These are phyloP conservation scores for Vanessa tameamea DNA, from an alignment of 1,140 invertebrate species.

Conservation along the genomic window DNA sequence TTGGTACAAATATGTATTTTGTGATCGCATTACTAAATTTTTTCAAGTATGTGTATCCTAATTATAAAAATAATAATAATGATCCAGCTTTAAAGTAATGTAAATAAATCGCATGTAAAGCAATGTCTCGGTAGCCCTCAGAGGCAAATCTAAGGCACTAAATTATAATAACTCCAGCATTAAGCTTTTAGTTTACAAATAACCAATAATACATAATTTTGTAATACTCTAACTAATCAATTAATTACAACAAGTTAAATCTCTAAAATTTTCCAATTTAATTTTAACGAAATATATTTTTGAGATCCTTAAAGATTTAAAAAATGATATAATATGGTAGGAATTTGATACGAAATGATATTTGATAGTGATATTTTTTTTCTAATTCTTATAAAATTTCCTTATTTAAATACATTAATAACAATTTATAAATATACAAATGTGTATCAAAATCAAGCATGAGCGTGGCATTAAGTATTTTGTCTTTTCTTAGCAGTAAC, in stretches of 20 bases:
- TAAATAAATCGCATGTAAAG: background rate
- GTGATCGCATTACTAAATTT: background rate
- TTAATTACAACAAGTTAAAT: constrained; percentile 30
- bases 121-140: background rate
- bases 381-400: constrained; percentile 16
- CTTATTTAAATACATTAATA: constrained; percentile 3
- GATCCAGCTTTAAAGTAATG: background rate
- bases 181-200: background rate
- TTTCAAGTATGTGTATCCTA: background rate
- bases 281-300: constrained; percentile 14
- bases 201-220: background rate
- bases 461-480: background rate
- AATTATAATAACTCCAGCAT: background rate
- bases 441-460: constrained; percentile 24
- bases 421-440: constrained; percentile 34
- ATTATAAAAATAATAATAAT: constrained; percentile 1
- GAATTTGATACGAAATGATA: constrained; percentile 11
- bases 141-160: constrained; percentile 20
- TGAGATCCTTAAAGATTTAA: constrained; percentile 20
- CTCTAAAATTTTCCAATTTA: constrained; percentile 20
- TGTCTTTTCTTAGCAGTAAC: background rate
- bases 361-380: constrained; percentile 10
- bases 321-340: constrained; percentile 14
- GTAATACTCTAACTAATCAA: constrained; percentile 10
- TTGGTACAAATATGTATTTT: constrained; percentile 3